phyloP scores from a whole-genome alignment of 92 coral and sea anemone genomes.

The Plumapathes pennacea region DNA sequence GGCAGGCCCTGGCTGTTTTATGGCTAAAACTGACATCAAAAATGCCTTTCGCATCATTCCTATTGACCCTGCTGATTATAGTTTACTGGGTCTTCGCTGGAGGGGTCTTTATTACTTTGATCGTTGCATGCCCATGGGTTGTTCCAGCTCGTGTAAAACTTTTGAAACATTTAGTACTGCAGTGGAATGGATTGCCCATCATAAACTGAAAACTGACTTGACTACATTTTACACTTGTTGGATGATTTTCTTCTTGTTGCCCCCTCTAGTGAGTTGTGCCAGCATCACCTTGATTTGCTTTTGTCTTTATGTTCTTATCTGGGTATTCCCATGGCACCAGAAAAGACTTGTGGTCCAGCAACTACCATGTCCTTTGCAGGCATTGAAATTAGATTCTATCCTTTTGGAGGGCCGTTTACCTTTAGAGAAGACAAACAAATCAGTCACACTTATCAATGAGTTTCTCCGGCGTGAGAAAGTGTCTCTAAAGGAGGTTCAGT shows the following conservation, averaged over 20 bases:
- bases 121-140: slow-evolving; percentile 46
- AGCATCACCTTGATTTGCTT: slow-evolving; percentile 1
- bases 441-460: slow-evolving; percentile 4
- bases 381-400: slow-evolving; percentile 42
- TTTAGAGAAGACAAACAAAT: slow-evolving; percentile 24
- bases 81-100: slow-evolving; percentile 22
- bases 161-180: slow-evolving; percentile 33
- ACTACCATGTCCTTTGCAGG: slow-evolving; percentile 46
- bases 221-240: slow-evolving; percentile 20
- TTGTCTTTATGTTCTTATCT: slow-evolving; percentile 29
- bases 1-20: slow-evolving; percentile 25
- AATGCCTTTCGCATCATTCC: slow-evolving; percentile 24
- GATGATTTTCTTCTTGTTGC: slow-evolving; percentile 40
- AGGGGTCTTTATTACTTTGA: slow-evolving; percentile 20
- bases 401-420: slow-evolving; percentile 31
- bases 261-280: slow-evolving; percentile 5
- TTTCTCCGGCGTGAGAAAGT: slow-evolving; percentile 30
- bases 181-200: slow-evolving; percentile 35
- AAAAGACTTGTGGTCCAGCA: slow-evolving; percentile 42
- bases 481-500: slow-evolving; percentile 31
- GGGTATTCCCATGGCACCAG: slow-evolving; percentile 38
- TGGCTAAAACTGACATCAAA: slow-evolving; percentile 39
- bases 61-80: slow-evolving; percentile 17
- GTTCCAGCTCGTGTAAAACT: slow-evolving; percentile 38
- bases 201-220: slow-evolving; percentile 13